Evolutionary conservation across 2,113 vertebrate species (phyloP).

Genomic region (Pipra filicauda): DNA sequence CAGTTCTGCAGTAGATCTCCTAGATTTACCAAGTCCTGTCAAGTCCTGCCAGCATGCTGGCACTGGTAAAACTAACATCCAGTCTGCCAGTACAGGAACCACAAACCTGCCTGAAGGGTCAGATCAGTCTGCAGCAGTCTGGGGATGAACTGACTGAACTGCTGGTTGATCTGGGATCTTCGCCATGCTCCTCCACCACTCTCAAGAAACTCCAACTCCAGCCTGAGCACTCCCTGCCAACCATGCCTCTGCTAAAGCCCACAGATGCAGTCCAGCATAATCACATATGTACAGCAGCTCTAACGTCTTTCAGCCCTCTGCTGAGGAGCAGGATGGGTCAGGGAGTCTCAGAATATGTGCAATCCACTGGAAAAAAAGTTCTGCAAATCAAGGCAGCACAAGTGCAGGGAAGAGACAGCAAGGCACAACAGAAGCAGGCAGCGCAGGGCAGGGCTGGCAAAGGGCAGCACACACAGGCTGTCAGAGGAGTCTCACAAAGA

Average conservation of each 20-base stretch:
- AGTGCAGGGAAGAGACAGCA: neutral
- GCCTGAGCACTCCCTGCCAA: neutral
- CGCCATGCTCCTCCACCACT: neutral
- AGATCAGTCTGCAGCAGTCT: neutral
- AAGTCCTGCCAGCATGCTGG: neutral
- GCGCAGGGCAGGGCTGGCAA: neutral
- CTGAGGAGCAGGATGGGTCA: neutral
- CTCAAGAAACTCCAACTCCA: neutral
- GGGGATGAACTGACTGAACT: neutral
- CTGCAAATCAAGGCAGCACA: neutral
- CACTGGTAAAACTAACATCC: neutral
- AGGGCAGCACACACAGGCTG: neutral
- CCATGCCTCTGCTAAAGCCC: neutral
- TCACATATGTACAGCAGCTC: fast-evolving
- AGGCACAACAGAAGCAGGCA: neutral
- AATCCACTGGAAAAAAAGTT: neutral
- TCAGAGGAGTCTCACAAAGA: neutral
- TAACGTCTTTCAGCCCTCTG: neutral
- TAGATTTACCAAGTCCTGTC: neutral
- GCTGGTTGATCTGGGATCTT: neutral
- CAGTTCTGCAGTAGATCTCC: neutral
- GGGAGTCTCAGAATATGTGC: neutral
- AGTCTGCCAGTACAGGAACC: neutral
- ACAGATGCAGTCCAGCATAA: neutral
- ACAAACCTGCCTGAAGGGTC: neutral